phyloP scores from a whole-genome alignment of 2,888 invertebrate genomes.

The Sinotaia quadrata region DNA sequence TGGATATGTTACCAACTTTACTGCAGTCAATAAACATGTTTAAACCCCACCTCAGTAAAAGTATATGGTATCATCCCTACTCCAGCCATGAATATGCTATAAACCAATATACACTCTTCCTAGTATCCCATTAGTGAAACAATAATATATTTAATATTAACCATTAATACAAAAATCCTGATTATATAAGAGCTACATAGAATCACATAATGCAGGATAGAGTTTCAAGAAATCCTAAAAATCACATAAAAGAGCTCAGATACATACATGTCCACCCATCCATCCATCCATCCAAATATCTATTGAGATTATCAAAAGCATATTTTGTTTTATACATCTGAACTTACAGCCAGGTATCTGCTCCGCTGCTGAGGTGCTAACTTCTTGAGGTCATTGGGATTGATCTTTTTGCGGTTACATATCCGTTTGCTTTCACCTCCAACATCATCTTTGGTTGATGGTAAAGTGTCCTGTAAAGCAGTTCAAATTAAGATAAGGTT shows the following conservation, averaged over 20 bases:
- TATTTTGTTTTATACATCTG: neutral
- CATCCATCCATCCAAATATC: neutral
- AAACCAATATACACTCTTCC: too few relatives aligned
- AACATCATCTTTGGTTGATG: conserved; percentile 31
- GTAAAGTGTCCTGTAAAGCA: conserved; percentile 19
- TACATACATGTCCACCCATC: neutral
- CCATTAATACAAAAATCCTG: neutral
- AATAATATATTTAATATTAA: neutral
- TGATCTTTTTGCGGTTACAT: conserved; percentile 52
- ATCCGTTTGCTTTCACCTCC: conserved; percentile 39
- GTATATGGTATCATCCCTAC: too few relatives aligned
- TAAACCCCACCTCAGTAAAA: neutral
- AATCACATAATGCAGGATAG: neutral
- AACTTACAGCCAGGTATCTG: conserved; percentile 63
- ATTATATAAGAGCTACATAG: neutral
- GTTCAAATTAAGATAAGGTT: neutral
- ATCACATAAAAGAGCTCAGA: too few relatives aligned
- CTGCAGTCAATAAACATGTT: neutral
- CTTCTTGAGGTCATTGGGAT: conserved; percentile 52
- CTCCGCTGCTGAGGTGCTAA: conserved; percentile 58
- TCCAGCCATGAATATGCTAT: too few relatives aligned
- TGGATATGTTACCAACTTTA: too few relatives aligned
- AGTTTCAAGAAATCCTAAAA: neutral
- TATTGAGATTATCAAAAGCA: neutral
- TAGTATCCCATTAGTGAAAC: too few relatives aligned